Base-by-base conservation (phyloP, 2,113 vertebrate genomes). In the Bubo blakistoni region DNA sequence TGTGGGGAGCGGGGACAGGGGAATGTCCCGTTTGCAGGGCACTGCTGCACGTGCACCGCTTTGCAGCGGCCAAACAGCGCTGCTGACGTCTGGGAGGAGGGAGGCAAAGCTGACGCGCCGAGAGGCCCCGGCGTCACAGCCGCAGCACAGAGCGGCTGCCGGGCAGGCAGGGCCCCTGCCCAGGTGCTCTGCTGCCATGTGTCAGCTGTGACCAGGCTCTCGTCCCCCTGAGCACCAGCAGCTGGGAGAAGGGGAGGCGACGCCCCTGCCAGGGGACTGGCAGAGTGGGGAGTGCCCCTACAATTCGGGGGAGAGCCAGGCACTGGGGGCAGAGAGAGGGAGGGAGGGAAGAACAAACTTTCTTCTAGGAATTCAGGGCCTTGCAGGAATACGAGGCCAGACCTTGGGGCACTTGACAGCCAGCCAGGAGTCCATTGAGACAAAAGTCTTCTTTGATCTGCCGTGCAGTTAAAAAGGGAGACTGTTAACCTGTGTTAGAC, bases 401-500 rank as follows among this genome's bases (percentile, higher is more conserved):
- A 69, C 94, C 94, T 87, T 88, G 92, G 90, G 92, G 97, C 96
- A 94, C 79, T 97, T 96, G 95, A 96, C 86, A 96, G 88, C 83
- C 93, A 95, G 94, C 97, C 97, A 97, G 86, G 72, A 96, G 92
- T 93, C 97, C 94, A 96, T 90, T 91, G 96, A 97, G 95, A 96
- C 96, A 90, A 96, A 94, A 96, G 92, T 94, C 80, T 55, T 90
- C 97, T 98, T 98, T 98, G 97, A 98, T 98, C 95, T 96, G 70
- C 94, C 67, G 92, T 42, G 27, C 66, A 81, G 92, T 91, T 94
- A 94, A 86, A 95, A 96, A 97, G 95, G 91, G 96, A 97, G 97
- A 97, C 97, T 97, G 97, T 96, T 98, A 98, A 97, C 98, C 97
- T 98, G 91, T 72, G 95, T 95, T 96, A 85, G 24, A 82, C 81